Evolutionary conservation across 2,113 vertebrate genomes (phyloP), one percentile per base, ranked within the genome.

Genomic region (Callorhinus ursinus): DNA sequence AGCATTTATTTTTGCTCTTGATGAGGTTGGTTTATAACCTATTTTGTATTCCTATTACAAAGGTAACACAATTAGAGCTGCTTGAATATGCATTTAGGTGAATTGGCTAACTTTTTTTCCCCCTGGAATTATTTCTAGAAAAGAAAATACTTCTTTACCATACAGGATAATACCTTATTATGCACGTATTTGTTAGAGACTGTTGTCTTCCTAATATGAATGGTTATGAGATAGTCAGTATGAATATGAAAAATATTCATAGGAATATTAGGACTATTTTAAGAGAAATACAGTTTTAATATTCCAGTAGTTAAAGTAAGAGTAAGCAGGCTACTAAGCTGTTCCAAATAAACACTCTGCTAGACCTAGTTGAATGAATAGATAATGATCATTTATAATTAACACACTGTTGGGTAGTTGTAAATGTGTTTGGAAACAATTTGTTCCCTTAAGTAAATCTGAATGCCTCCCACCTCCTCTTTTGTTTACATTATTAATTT

Each of bases 351-450:
- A 92, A 90, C 28, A 81, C n/a, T 71, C 26, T 72, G 69, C 57
- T 85, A 94, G 80, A 77, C 26, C 21, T 92, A 55, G n/a, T 63
- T 81, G 65, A 94, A 67, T 13, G 65, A 82, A 49, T 22, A 97
- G 77, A 94, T 95, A 97, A 96, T 49, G 49, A 93, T 94, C 71
- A 31, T 31, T 90, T 59, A 74, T 77, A 98, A 86, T 98, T 95
- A 95, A 59, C 71, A 49, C 42, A 79, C 69, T 94, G 57, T 61
- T 76, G 33, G 72, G 87, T 86, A 85, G 12, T 96, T 92, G 92
- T 86, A 89, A 96, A 96, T 82, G 72, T 97, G 89, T 96, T 95
- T 93, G 81, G 93, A 97, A 98, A 93, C 65, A 96, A 83, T 89
- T 96, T 93, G 92, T 82, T 97, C 59, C 49, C 86, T 93, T 95